These are phyloP conservation scores for Dinocampus coccinellae DNA, from an alignment of 2,888 invertebrate genomes.

Conservation along the genomic window DNA sequence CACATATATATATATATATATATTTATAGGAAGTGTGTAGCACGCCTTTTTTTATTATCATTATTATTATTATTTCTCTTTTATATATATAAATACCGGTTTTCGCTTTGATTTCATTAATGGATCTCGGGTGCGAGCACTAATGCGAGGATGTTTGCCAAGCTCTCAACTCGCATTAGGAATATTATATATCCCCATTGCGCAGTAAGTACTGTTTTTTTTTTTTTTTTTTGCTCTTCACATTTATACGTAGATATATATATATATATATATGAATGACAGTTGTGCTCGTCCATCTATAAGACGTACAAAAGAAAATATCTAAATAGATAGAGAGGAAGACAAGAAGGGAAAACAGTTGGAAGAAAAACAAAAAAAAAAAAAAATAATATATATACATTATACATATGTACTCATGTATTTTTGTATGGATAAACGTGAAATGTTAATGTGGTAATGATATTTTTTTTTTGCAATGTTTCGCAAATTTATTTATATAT, in stretches of 20 bases:
- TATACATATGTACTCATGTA: constrained; percentile 20
- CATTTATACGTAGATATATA: background rate
- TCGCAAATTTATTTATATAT: background rate
- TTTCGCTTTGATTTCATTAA: constrained; percentile 62
- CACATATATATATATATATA: background rate
- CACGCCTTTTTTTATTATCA: background rate
- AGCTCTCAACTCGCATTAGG: constrained; percentile 61
- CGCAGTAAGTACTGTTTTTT: constrained; percentile 14
- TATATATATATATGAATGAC: background rate
- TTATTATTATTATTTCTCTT: background rate
- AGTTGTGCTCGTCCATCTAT: constrained; percentile 13
- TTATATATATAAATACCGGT: constrained; percentile 34
- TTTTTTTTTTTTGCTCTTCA: too few relatives aligned
- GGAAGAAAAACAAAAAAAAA: background rate
- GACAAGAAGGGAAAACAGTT: too few relatives aligned
- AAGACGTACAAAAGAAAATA: constrained; percentile 4
- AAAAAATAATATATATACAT: background rate
- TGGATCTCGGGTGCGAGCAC: constrained; percentile 57
- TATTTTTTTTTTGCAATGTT: constrained; percentile 22
- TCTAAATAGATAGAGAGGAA: too few relatives aligned
- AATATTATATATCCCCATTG: constrained; percentile 52
- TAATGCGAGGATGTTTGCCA: constrained; percentile 60
- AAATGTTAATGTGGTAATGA: background rate
- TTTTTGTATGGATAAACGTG: constrained; percentile 29
- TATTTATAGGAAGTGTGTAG: background rate